Evolutionary conservation across 2,113 vertebrate genomes (phyloP), one percentile per base, ranked within the genome.

Genomic region (Phaethon lepturus): DNA sequence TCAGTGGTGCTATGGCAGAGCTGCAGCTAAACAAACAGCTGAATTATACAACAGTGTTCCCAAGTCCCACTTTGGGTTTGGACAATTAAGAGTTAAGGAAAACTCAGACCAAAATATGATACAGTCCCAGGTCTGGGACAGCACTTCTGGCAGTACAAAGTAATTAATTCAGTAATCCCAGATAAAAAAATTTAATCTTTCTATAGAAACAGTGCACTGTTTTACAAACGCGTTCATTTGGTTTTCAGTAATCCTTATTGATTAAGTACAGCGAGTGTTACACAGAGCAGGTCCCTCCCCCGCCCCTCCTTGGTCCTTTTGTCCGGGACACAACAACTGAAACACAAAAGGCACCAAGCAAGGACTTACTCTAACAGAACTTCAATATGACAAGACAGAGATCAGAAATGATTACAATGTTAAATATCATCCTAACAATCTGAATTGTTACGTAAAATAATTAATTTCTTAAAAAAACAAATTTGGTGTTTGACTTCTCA

Each of bases 221-320:
- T 97, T 98, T 98, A 98, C 98, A 98, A 98, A 98, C 45, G 69
- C 90, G 83, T 97, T 98, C 96, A 98, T 98, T 98, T 98, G 98
- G 97, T 98, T 98, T 97, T 83, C 97, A 95, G 93, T 97, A 94
- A 89, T 90, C 93, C 79, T 68, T 67, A 64, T 60, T 17, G 78
- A 90, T 74, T 91, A 42, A 95, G 90, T 85, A 97, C 95, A 97
- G 94, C 96, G 74, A 95, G 87, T 69, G 92, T 89, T 79, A 97
- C 91, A 94, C 90, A 84, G 63, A 97, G 88, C 94, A 82, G 53
- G 56, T 75, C 73, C 92, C 94, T 29, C 63, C 96, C 92, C 35
- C 28, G 2, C 82, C 81, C 80, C 73, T 59, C 94, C 88, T 86
- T 71, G 73, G 87, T 64, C 91, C 93, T 95, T 95, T 88, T 90